Conservation (phyloP, 2,888 invertebrate species). For the Proisotoma minuta region DNA sequence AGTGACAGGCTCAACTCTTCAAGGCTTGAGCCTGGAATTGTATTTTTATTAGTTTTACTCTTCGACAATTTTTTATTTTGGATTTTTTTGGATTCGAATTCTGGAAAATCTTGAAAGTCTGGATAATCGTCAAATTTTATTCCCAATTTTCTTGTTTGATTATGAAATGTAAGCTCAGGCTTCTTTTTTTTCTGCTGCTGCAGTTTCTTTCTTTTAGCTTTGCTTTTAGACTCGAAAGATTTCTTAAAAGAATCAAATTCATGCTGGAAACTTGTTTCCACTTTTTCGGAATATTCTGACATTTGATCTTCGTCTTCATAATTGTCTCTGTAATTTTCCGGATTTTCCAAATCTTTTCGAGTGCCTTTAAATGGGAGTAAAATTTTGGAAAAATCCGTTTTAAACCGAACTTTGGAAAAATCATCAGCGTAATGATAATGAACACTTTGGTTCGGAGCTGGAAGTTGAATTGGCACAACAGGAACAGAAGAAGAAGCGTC, state of each 20-base stretch:
- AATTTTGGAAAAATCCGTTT: background rate
- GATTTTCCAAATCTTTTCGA: background rate
- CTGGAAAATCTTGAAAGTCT: background rate
- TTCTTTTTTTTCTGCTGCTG: too few species aligned
- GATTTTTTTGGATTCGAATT: constrained; percentile 1
- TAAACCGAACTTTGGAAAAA: background rate
- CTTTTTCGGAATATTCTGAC: too few species aligned
- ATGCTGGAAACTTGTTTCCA: background rate
- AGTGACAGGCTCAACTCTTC: background rate
- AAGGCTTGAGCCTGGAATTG: background rate
- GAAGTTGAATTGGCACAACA: constrained; percentile 23
- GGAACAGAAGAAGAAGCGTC: constrained; percentile 11
- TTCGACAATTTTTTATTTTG: too few species aligned
- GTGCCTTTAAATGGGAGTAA: background rate
- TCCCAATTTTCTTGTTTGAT: too few species aligned
- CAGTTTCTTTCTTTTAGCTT: too few species aligned
- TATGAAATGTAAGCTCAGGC: too few species aligned
- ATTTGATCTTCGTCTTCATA: background rate
- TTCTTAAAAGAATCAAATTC: too few species aligned
- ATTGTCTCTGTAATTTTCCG: background rate
- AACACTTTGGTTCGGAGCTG: constrained; percentile 12
- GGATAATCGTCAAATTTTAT: background rate
- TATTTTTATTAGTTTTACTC: background rate
- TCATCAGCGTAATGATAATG: constrained; percentile 24
- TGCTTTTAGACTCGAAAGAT: too few species aligned